Conservation (phyloP, 2,797 vertebrate genomes). For the Sebastes kiyomatsui region DNA sequence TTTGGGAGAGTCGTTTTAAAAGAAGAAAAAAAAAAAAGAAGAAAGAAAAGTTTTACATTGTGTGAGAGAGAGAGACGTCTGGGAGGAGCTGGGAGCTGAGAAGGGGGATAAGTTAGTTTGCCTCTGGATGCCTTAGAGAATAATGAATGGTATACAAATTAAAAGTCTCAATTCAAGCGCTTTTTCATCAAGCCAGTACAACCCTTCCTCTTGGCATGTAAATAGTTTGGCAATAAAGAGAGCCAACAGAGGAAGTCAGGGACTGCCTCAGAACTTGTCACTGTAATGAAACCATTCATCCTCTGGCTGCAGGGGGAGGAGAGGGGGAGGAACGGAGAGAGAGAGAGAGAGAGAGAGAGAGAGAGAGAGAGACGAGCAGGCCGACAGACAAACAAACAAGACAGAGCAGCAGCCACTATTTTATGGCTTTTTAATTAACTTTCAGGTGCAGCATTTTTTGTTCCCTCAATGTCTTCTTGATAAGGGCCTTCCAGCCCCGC, state of each 20-base stretch:
- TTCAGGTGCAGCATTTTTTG: conserved; percentile 66
- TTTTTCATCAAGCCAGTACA: conserved; percentile 68
- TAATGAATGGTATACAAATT: conserved; percentile 74
- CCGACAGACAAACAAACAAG: conserved; percentile 67
- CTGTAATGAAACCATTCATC: conserved; percentile 81
- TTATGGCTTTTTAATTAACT: conserved; percentile 78
- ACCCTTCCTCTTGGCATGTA: conserved; percentile 70
- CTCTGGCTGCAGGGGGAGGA: conserved; percentile 51
- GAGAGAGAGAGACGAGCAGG: conserved; percentile 1
- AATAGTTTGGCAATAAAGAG: conserved; percentile 74
- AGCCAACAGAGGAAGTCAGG: conserved; percentile 66
- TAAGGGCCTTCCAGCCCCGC: conserved; percentile 62
- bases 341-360: conserved; percentile 15
- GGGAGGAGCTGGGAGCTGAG: conserved; percentile 11
- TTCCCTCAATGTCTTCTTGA: conserved; percentile 46
- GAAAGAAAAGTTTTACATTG: conserved; percentile 39
- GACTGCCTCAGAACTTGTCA: conserved; percentile 72
- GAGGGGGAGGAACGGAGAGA: background rate
- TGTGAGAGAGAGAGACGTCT: background rate
- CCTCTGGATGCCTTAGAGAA: conserved; percentile 51
- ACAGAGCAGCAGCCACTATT: conserved; percentile 48
- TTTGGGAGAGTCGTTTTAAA: conserved; percentile 16
- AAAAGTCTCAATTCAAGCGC: conserved; percentile 72
- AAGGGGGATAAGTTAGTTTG: conserved; percentile 39
- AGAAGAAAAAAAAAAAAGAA: background rate